phyloP scores from a whole-genome alignment of 2,113 vertebrate genomes.

The Delphinapterus leucas region DNA sequence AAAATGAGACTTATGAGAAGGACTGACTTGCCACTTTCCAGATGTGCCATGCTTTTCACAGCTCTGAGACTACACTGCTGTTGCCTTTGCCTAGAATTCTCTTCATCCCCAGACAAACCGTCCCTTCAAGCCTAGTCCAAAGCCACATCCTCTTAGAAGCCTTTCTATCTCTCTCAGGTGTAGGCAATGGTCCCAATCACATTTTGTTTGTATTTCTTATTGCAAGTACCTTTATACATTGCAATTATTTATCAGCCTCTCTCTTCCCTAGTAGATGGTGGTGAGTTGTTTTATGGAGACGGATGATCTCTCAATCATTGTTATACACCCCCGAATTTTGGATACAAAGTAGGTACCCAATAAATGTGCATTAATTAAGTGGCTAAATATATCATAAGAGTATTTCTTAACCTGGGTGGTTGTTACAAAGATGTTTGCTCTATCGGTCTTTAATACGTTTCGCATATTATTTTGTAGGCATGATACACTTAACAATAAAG shows the following conservation, averaged over 20 bases:
- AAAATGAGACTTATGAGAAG: rapidly evolving
- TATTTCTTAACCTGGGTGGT: not conserved
- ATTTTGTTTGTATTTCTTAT: not conserved
- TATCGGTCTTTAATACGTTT: not conserved
- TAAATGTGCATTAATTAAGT: not conserved
- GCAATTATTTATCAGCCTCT: not conserved
- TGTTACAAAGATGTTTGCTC: not conserved
- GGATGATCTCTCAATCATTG: not conserved
- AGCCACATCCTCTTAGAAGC: not conserved
- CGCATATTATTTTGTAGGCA: not conserved
- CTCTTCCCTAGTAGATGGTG: not conserved
- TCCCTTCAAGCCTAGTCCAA: not conserved
- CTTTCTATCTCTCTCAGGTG: not conserved
- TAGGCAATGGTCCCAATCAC: not conserved
- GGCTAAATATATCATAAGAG: not conserved
- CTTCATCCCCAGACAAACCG: not conserved
- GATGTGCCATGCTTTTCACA: not conserved
- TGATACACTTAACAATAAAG: not conserved
- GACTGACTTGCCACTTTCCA: not conserved
- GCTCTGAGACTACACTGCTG: not conserved
- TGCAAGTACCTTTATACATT: not conserved
- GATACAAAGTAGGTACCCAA: not conserved
- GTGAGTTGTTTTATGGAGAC: not conserved
- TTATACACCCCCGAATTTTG: not conserved
- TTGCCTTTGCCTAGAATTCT: not conserved